phyloP scores from a whole-genome alignment of 2,888 invertebrate species.

The Helleia helle region DNA sequence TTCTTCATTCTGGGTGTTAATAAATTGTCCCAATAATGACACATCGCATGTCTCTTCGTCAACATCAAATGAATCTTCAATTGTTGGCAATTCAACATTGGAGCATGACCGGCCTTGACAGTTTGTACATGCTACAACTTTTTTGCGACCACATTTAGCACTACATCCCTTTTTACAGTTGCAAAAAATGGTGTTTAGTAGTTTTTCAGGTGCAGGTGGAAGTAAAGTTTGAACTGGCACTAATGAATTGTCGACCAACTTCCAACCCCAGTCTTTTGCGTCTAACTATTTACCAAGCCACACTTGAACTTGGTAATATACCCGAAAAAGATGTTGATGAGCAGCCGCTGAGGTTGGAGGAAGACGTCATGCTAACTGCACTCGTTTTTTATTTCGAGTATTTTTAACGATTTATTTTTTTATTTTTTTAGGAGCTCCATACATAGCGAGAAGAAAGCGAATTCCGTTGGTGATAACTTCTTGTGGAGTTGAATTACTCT shows the following conservation, averaged over 20 bases:
- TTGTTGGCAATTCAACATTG: slow-evolving; percentile 19
- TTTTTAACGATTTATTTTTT: slow-evolving; percentile 4
- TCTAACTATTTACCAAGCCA: slow-evolving; percentile 20
- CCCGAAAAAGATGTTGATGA: neutral
- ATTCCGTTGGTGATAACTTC: slow-evolving; percentile 15
- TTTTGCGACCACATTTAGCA: slow-evolving; percentile 22
- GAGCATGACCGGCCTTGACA: slow-evolving; percentile 23
- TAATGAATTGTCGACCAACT: slow-evolving; percentile 15
- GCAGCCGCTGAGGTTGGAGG: slow-evolving; percentile 11
- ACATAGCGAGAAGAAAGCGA: slow-evolving; percentile 12
- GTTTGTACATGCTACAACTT: slow-evolving; percentile 21
- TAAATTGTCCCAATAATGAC: slow-evolving; percentile 8
- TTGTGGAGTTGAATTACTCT: slow-evolving; percentile 12
- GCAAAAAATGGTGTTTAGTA: slow-evolving; percentile 22
- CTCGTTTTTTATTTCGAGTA: slow-evolving; percentile 10
- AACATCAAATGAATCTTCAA: slow-evolving; percentile 6
- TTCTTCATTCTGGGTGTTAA: neutral
- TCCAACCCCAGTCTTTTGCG: slow-evolving; percentile 19
- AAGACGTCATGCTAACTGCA: slow-evolving; percentile 12
- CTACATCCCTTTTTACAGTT: slow-evolving; percentile 21
- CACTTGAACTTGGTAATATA: slow-evolving; percentile 17
- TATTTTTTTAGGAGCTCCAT: slow-evolving; percentile 11
- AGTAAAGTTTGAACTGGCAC: slow-evolving; percentile 19
- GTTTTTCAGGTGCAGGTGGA: slow-evolving; percentile 20
- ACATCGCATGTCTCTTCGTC: slow-evolving; percentile 1